Base-by-base conservation (phyloP, 2,113 vertebrate species). In the Neoarius graeffei region DNA sequence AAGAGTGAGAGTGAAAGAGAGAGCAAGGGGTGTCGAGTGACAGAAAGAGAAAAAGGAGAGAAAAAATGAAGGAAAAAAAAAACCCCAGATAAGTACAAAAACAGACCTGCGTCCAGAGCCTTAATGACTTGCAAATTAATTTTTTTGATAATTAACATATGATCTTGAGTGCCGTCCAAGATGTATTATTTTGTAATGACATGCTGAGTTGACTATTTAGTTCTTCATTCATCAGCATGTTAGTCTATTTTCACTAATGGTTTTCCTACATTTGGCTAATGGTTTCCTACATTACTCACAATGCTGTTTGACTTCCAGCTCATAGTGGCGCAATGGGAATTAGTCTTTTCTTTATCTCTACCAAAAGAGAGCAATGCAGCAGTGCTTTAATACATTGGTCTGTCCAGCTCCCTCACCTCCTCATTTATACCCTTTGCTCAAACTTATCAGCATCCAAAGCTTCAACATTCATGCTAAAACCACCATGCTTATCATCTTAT, bases 1-100 rank as follows among this genome's bases (percentile, higher is more conserved):
- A 64, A 88, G 57, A 62, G 85, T 74, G 88, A 86, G 86, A 50
- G 57, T 27, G 67, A 71, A 54, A 30, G n/a, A 35, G 81, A 20
- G 71, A 71, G 84, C 27, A 27, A 81, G 56, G 35, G 27, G 57
- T 30, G 62, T 73, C n/a, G 27, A 6, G 59, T 11, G 10, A 62
- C 66, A 66, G n/a, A 25, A 60, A 52, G 8, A 42, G 42, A 42
- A 57, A 62, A 20, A 52, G 17, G 25, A 35, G 57, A 77, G 59
- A 54, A 56, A 42, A 71, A 67, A 6, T 6, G 11, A 71, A 60
- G 19, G 14, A 13, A 8, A 3, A 50, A 20, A 67, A 8, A 2
- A 2, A 3, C 35, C 42, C 42, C 23, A 77, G 48, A 23, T 74
- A 73, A n/a, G 8, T 11, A 56, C 25, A n/a, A 54, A 27, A 6